Evolutionary conservation across 1,140 invertebrate genomes (phyloP).

Genomic region (Habropoda laboriosa): DNA sequence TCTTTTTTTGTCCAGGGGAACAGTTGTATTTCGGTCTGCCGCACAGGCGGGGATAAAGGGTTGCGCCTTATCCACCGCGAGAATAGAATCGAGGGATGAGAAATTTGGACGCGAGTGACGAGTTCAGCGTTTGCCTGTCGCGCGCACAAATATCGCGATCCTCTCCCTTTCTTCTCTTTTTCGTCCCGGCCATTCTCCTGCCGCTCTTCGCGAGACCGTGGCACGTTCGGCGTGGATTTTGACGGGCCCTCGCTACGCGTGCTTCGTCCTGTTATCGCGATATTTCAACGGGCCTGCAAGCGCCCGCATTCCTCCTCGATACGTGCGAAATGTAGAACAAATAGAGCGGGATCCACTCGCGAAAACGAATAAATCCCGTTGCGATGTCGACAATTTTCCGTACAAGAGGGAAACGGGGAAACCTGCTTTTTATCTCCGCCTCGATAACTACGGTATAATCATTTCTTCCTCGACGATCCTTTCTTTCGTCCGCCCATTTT

Average conservation of each 20-base stretch:
- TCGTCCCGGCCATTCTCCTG: neutral
- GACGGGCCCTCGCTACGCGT: slow-evolving; percentile 5
- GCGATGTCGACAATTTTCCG: slow-evolving; percentile 61
- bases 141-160: slow-evolving; percentile 41
- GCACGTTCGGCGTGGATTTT: slow-evolving; percentile 23
- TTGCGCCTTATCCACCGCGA: neutral
- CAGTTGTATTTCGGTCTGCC: too few species aligned
- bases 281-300: slow-evolving; percentile 35
- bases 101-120: slow-evolving; percentile 24
- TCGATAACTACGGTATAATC: neutral
- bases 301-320: slow-evolving; percentile 12
- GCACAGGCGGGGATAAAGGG: too few species aligned
- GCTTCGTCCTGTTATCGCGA: slow-evolving; percentile 5
- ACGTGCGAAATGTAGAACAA: slow-evolving; percentile 63
- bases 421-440: slow-evolving; percentile 12
- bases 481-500: neutral
- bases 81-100: neutral
- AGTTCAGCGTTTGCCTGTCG: slow-evolving; percentile 35
- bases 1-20: too few species aligned
- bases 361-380: slow-evolving; percentile 63
- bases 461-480: neutral
- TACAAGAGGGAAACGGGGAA: slow-evolving; percentile 22
- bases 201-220: neutral
- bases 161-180: slow-evolving; percentile 16
- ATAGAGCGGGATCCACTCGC: slow-evolving; percentile 62